Evolutionary conservation across 1,140 invertebrate species (phyloP), one percentile per base, ranked within the genome.

Genomic region (Trachelipus rathkii): DNA sequence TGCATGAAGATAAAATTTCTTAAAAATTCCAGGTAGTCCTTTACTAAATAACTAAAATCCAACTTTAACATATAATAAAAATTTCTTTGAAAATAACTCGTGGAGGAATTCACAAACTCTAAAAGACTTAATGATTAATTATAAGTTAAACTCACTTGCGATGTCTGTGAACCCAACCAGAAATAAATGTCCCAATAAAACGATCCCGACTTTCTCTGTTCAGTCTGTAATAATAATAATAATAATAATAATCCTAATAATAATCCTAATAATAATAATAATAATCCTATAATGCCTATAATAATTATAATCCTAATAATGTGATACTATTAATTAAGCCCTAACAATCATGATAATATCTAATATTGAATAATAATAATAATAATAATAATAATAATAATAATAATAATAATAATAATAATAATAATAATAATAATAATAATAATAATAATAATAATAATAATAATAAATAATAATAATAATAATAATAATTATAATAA

Each of bases 91-190:
- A n/a, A n/a, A n/a, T n/a, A n/a, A n/a, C n/a, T n/a, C n/a, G n/a
- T n/a, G n/a, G n/a, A n/a, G n/a, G n/a, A n/a, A n/a, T n/a, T n/a
- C n/a, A n/a, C n/a, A n/a, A n/a, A n/a, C n/a, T n/a, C n/a, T n/a
- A n/a, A n/a, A n/a, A n/a, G n/a, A n/a, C n/a, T n/a, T n/a, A n/a
- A n/a, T n/a, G n/a, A n/a, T n/a, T n/a, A n/a, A n/a, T n/a, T n/a
- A n/a, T n/a, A n/a, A n/a, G n/a, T n/a, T n/a, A n/a, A n/a, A 79
- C 80, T 82, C 84, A 90, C 89, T 85, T 92, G 91, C 10, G 90
- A 89, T 0, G 93, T 93, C 83, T 94, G 87, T 44, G 88, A 89
- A 13, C 94, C 94, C 15, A 96, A 88, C 94, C 94, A 96, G 85
- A 94, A 96, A 84, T 95, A 92, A 72, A 96, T 91, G 84, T 95